Evolutionary conservation across 1,140 invertebrate genomes (phyloP).

Genomic region (Ceratina japonica): DNA sequence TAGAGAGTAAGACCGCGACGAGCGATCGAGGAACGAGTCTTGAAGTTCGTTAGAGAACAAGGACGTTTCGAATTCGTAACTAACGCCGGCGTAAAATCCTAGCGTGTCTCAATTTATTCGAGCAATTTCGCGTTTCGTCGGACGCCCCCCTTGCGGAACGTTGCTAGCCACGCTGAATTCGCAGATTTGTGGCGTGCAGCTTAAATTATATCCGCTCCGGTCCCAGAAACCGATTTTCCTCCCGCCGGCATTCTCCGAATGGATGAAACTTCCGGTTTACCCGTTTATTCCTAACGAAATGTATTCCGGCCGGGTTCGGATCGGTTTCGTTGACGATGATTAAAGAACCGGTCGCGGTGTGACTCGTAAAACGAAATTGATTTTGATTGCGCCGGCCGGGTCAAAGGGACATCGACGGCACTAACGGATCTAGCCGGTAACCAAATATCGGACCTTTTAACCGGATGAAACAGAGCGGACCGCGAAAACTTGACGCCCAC

Average conservation of each 20-base stretch:
- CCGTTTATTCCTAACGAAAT: neutral
- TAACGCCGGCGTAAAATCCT: neutral
- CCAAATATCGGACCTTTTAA: conserved; percentile 63
- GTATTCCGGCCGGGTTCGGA: neutral
- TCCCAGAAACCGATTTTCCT: neutral
- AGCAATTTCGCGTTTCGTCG: conserved; percentile 27
- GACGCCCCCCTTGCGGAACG: conserved; percentile 10
- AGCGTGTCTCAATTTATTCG: conserved; percentile 14
- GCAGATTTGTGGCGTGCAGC: conserved; percentile 23
- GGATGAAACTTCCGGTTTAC: neutral
- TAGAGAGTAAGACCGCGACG: no score
- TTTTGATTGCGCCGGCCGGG: conserved; percentile 19
- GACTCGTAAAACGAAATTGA: conserved; percentile 44
- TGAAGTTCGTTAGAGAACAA: no score
- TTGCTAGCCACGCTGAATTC: conserved; percentile 10
- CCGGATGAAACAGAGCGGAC: conserved; percentile 52
- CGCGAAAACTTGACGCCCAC: conserved; percentile 35
- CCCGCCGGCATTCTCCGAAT: neutral
- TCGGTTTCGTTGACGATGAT: conserved; percentile 27
- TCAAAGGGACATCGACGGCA: neutral
- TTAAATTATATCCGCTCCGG: conserved; percentile 12
- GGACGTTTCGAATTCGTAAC: no score
- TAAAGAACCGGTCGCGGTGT: conserved; percentile 1
- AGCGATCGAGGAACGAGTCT: no score
- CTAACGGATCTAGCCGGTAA: conserved; percentile 39